phyloP scores from a whole-genome alignment of 2,797 vertebrate species.

The Spinus pinus region DNA sequence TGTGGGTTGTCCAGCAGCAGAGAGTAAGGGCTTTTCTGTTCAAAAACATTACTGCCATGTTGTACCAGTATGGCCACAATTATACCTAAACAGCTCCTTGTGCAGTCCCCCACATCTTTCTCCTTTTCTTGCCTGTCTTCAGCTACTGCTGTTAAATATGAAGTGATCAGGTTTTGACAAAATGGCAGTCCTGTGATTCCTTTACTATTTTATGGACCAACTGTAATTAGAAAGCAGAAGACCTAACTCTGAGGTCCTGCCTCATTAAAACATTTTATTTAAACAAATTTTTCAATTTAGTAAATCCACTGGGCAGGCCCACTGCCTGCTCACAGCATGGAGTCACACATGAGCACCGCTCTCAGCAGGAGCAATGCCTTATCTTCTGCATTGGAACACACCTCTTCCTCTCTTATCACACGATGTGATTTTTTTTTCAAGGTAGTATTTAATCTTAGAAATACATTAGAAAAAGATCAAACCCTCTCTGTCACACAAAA shows the following conservation, averaged over 20 bases:
- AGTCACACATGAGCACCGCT: neutral
- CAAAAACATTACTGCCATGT: neutral
- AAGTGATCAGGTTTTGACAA: neutral
- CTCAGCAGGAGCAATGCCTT: neutral
- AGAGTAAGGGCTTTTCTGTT: neutral
- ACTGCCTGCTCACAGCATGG: rapidly evolving
- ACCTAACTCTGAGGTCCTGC: neutral
- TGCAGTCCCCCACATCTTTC: neutral
- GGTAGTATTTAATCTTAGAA: neutral
- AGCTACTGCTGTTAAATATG: neutral
- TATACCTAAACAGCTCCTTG: neutral
- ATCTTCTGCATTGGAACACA: neutral
- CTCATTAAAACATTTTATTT: neutral
- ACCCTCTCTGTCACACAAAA: neutral
- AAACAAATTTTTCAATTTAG: neutral
- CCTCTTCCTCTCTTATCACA: neutral
- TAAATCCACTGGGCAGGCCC: neutral
- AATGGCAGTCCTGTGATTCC: neutral
- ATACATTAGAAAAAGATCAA: neutral
- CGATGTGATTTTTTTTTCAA: neutral
- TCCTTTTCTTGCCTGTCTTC: neutral
- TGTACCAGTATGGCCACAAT: neutral
- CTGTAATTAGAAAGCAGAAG: neutral
- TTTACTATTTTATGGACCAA: neutral
- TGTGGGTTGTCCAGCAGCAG: neutral